phyloP scores from a whole-genome alignment of 2,888 invertebrate species.

The Orchesellides sinensis region DNA sequence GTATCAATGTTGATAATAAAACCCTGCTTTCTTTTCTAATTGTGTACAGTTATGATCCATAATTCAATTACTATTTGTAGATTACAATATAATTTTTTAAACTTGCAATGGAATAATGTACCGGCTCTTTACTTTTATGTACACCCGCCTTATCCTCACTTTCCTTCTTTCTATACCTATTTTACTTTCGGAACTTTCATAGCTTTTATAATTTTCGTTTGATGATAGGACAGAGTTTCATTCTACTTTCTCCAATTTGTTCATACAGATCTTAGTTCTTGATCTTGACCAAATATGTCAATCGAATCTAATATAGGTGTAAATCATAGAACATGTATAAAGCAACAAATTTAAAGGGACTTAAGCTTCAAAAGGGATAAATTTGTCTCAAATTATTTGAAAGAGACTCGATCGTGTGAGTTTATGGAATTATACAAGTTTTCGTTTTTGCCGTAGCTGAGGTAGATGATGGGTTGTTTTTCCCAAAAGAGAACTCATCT shows the following conservation, averaged over 20 bases:
- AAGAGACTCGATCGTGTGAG: not conserved
- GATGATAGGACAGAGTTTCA: not conserved
- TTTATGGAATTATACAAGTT: not conserved
- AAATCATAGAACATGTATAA: not conserved
- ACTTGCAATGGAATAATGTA: conserved; percentile 41
- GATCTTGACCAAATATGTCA: not conserved
- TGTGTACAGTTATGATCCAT: no score
- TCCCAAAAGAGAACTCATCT: not conserved
- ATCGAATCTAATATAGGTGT: not conserved
- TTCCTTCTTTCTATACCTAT: no score
- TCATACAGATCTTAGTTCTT: not conserved
- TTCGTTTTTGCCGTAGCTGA: conserved; percentile 25
- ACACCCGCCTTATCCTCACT: no score
- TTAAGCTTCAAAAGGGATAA: not conserved
- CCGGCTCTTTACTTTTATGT: conserved; percentile 15
- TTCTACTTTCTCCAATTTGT: not conserved
- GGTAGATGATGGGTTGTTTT: conserved; percentile 61
- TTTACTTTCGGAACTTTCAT: not conserved
- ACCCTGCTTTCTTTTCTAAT: conserved; percentile 36
- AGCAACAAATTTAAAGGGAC: not conserved
- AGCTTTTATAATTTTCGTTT: not conserved
- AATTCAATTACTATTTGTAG: no score
- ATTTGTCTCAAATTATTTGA: not conserved
- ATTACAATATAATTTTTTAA: not conserved
- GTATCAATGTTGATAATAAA: not conserved